Conservation (phyloP, 2,113 vertebrate species). For the Galbula dea region DNA sequence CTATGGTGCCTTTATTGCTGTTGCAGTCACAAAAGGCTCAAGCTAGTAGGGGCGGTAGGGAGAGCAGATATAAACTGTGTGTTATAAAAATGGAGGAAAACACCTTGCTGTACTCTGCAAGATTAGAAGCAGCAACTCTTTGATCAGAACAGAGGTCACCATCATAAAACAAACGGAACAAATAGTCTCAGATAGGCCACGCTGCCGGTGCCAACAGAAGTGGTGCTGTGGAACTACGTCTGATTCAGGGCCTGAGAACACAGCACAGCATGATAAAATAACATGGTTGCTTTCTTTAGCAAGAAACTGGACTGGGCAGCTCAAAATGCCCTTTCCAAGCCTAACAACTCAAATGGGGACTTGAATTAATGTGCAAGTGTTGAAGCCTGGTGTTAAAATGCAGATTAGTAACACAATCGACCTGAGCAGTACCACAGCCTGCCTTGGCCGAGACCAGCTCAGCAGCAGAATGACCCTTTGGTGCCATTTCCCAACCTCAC, state of each 20-base stretch:
- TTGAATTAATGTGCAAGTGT: background rate
- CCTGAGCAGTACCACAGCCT: rapidly evolving
- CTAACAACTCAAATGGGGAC: rapidly evolving
- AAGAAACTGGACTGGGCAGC: background rate
- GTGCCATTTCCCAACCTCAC: rapidly evolving
- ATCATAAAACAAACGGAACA: background rate
- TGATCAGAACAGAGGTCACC: conserved; percentile 1
- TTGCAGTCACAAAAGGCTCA: background rate
- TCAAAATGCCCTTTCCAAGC: background rate
- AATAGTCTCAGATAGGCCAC: background rate
- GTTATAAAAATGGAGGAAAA: background rate
- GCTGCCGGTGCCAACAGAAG: background rate
- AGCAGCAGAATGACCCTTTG: rapidly evolving
- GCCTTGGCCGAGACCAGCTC: background rate
- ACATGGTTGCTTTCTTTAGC: background rate
- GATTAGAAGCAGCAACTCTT: background rate
- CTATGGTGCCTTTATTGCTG: background rate
- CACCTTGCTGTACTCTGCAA: background rate
- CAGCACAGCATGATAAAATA: rapidly evolving
- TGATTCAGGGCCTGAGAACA: background rate
- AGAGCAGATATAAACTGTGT: background rate
- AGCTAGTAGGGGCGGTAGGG: background rate
- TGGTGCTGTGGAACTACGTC: background rate
- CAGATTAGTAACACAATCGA: background rate
- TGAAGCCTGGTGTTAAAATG: background rate